Percentiles rank a stretch among this genome's conserved stretches.
These are phyloP conservation scores for Hermaeophaga mercurialis DNA, from an alignment of 2,888 invertebrate genomes.

Conservation along the genomic window DNA sequence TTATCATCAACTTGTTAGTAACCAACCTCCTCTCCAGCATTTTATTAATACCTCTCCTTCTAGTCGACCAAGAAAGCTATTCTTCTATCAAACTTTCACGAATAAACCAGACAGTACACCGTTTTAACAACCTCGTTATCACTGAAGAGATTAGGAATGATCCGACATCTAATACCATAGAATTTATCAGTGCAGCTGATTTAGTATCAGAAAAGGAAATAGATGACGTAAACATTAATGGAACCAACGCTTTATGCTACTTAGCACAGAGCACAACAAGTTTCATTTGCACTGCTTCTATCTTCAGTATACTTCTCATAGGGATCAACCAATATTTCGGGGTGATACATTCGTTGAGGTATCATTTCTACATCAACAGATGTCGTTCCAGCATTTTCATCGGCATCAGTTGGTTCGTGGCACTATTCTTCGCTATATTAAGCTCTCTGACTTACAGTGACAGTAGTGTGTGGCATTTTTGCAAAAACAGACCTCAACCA, in stretches of 20 bases:
- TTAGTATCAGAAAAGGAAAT: conserved; percentile 1
- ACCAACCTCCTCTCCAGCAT: conserved; percentile 61
- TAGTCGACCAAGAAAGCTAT: conserved; percentile 59
- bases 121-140: conserved; percentile 34
- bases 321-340: conserved; percentile 71
- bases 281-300: conserved; percentile 63
- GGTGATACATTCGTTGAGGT: conserved; percentile 68
- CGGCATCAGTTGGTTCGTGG: conserved; percentile 59
- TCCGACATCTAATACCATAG: conserved; percentile 31
- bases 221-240: neutral
- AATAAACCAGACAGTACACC: conserved; percentile 37
- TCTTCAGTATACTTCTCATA: conserved; percentile 67
- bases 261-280: conserved; percentile 68
- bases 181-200: conserved; percentile 38
- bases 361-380: conserved; percentile 64
- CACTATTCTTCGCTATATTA: conserved; percentile 56
- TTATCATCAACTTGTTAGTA: conserved; percentile 61
- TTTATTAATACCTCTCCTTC: conserved; percentile 58
- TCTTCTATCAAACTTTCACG: conserved; percentile 55
- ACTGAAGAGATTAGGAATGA: conserved; percentile 36
- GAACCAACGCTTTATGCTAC: conserved; percentile 46
- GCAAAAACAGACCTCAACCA: conserved; percentile 41
- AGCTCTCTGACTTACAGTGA: conserved; percentile 59
- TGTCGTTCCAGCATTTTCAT: conserved; percentile 59
- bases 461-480: conserved; percentile 58